Base-by-base conservation (phyloP, 1,140 invertebrate species). In the Drosophila seguyi region DNA sequence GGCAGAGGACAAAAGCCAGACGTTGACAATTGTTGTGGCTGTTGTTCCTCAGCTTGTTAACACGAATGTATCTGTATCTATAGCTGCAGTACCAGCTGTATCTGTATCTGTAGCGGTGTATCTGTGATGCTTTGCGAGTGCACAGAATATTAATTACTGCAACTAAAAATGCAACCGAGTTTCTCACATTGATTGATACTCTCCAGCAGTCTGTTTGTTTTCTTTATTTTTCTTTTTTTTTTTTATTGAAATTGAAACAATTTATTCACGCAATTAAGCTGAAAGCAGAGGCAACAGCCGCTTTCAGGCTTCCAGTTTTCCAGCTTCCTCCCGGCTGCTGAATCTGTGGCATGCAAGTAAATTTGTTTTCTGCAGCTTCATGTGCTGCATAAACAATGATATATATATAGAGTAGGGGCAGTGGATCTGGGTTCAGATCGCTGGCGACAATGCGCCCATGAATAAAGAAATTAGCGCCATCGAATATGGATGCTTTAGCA, bases 211-310 rank as follows among this genome's bases (percentile, higher is more conserved):
- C 66, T 45, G 50, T 68, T 38, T 68, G 63, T 68, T 68, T 38
- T 62, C 1, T 25, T 25, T 25, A 2, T 25, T 47, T 69, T 72
- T 88, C 84, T 84, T 87, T 25, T 25, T 25, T 25, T 25, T 47
- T 69, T 72, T 88, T 88, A 88, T 87, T 87, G 84, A 88, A 87
- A 87, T 87, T 84, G 85, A 69, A 77, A 71, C 84, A 87, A 88
- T 88, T 88, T 88, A 88, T 88, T 74, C 85, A 88, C 85, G 84
- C 86, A 88, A 88, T 88, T 88, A 88, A 88, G 81, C 61, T 81
- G 68, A 84, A 81, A 47, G 68, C 53, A 25, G 60, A 63, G 42
- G 45, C 62, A 53, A 2, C 27, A 4, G 27, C 48, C 16, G 16
- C 16, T 39, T n/a, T 3, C 38, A 41, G 8, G 39, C 16, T 31